Percentiles rank a stretch among this genome's conserved stretches.
phyloP scores from a whole-genome alignment of 1,140 invertebrate genomes.

The Apocrypta bakeri region DNA sequence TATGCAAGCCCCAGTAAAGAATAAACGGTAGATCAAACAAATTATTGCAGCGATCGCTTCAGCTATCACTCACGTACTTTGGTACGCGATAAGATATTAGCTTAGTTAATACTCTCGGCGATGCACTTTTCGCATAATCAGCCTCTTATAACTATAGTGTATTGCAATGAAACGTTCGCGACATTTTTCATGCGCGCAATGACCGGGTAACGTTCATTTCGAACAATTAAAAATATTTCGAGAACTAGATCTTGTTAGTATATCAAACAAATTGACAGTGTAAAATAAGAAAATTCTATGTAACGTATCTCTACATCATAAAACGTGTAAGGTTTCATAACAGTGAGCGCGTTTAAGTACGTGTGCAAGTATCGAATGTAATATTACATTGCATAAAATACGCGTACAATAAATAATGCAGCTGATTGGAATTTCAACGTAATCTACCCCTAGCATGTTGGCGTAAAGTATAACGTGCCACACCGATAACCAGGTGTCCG shows the following conservation, averaged over 20 bases:
- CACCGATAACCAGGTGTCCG: slow-evolving; percentile 6
- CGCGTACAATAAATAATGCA: background rate
- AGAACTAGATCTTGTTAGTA: background rate
- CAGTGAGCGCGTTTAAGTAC: background rate
- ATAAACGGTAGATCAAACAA: too few relatives aligned
- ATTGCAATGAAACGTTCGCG: too few relatives aligned
- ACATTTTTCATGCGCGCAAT: background rate
- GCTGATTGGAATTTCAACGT: background rate
- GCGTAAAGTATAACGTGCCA: slow-evolving; percentile 9
- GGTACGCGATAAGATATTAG: too few relatives aligned
- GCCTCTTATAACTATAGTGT: too few relatives aligned
- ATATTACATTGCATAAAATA: background rate
- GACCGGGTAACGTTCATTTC: background rate
- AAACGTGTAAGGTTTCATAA: background rate
- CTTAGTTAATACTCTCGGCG: too few relatives aligned
- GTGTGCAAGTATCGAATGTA: background rate
- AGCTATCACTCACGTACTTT: too few relatives aligned
- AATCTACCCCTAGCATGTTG: background rate
- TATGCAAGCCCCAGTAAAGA: too few relatives aligned
- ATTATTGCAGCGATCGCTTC: too few relatives aligned
- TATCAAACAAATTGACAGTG: background rate
- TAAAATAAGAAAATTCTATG: background rate
- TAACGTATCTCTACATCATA: background rate
- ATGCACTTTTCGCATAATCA: too few relatives aligned
- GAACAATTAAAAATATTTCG: background rate